Conservation (phyloP, 2,797 vertebrate genomes). For the Liasis olivaceus region DNA sequence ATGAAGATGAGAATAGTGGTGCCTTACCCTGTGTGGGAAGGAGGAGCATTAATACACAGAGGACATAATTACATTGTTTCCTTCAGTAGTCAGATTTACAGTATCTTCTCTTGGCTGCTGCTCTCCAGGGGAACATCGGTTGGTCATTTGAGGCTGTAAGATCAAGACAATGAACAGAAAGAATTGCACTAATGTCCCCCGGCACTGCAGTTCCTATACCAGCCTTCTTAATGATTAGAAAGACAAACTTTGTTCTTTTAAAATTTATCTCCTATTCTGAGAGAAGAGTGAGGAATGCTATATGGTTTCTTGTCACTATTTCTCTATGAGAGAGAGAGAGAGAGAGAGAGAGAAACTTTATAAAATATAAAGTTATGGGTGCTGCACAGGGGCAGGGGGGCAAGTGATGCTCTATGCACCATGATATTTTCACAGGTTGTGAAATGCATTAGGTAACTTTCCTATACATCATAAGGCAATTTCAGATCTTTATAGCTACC, state of each 20-base stretch:
- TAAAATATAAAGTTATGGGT: not conserved
- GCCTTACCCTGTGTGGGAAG: not conserved
- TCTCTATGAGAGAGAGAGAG: not conserved
- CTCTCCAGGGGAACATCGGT: conserved; percentile 25
- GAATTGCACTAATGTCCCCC: not conserved
- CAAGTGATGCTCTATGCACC: not conserved
- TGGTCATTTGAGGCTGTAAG: not conserved
- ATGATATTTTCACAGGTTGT: not conserved
- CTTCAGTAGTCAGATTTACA: not conserved
- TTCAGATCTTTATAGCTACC: not conserved
- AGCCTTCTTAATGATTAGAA: conserved; percentile 36
- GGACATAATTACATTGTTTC: conserved; percentile 23
- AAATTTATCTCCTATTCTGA: conserved; percentile 29
- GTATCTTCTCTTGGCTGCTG: conserved; percentile 8
- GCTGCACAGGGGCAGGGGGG: not conserved
- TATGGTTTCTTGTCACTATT: conserved; percentile 14
- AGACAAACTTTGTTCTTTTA: not conserved
- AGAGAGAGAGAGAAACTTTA: too few relatives aligned
- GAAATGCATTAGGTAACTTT: not conserved
- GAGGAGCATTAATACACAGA: conserved; percentile 11
- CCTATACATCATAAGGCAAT: not conserved
- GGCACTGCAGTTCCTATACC: not conserved
- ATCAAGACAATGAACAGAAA: conserved; percentile 23
- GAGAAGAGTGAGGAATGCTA: conserved; percentile 17
- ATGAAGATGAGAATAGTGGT: conserved; percentile 6